phyloP scores from a whole-genome alignment of 2,888 invertebrate genomes.

The Meghimatium bilineatum region DNA sequence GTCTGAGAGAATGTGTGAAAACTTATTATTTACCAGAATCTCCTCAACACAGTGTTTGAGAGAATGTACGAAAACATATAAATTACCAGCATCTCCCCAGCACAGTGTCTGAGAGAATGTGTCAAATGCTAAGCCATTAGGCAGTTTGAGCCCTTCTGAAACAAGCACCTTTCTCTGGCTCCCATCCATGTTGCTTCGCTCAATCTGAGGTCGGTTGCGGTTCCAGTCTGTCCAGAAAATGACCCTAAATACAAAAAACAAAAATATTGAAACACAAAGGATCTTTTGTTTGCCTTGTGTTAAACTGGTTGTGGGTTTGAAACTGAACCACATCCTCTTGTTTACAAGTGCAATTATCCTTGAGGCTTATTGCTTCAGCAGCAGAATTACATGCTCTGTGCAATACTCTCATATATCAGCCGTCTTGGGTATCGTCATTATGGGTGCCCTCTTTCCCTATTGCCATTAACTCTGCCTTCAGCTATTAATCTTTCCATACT shows the following conservation, averaged over 20 bases:
- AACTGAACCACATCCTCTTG: too few relatives aligned
- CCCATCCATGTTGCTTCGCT: conserved; percentile 95
- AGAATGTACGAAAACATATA: conserved; percentile 78
- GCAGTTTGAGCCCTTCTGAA: conserved; percentile 83
- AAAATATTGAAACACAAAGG: background rate
- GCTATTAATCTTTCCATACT: too few relatives aligned
- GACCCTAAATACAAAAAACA: conserved; percentile 84
- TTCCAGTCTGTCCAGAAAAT: conserved; percentile 99
- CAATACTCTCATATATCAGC: too few relatives aligned
- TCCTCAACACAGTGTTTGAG: conserved; percentile 94
- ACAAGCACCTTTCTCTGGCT: conserved; percentile 82
- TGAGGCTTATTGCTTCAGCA: too few relatives aligned
- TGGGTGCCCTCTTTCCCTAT: too few relatives aligned
- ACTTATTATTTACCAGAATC: conserved; percentile 85
- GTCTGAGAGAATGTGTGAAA: conserved; percentile 84
- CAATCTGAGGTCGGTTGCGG: conserved; percentile 91
- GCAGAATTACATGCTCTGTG: too few relatives aligned
- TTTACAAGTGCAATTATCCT: too few relatives aligned
- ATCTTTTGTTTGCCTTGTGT: too few relatives aligned
- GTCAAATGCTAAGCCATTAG: conserved; percentile 95
- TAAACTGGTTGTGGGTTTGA: too few relatives aligned
- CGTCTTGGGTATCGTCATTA: too few relatives aligned
- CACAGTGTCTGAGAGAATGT: conserved; percentile 90
- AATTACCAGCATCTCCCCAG: conserved; percentile 93
- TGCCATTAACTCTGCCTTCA: too few relatives aligned